Evolutionary conservation across 2,888 invertebrate species (phyloP), one percentile per base, ranked within the genome.

Genomic region (Troglohyphantes excavatus): DNA sequence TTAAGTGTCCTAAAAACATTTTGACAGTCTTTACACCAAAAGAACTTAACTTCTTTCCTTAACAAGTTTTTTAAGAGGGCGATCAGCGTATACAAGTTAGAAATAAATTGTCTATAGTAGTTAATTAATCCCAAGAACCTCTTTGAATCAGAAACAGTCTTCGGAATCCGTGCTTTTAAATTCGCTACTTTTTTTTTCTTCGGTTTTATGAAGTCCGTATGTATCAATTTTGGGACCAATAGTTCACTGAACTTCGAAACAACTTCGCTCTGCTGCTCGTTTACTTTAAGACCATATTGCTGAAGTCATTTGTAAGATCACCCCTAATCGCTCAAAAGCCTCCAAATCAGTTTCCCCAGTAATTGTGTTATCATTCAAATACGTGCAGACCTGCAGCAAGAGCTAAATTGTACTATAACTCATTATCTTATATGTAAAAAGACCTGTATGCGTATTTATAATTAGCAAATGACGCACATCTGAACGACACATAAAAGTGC

Each of bases 381-480:
- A 82, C 72, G 26, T 82, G 72, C 33, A 72, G 33, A 6, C 82
- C 70, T 13, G 59, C 92, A 5, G 92, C 92, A 11, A 93, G 93
- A 23, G 93, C 93, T 76, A 92, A 91, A 93, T 92, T 3, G 93
- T 86, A 2, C 93, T 93, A 88, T 92, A 93, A 92, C 92, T 91
- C 70, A 93, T 78, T 84, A n/a, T n/a, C 7, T 92, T 93, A 73
- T 92, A 92, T 72, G 92, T 87, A 89, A 92, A 93, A 17, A 93
- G 81, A 2, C 93, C 93, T 81, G 92, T 93, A 79, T 92, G 93
- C 1, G 93, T 93, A 90, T 88, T 93, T 70, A 93, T 91, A 0
- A 93, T 93, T 21, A 93, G 76, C n/a, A 92, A 91, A 21, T 93
- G 90, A 83, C 92, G 91, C n/a, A n/a, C n/a, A n/a, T n/a, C n/a